phyloP scores from a whole-genome alignment of 2,888 invertebrate genomes.

The Diplolepis rosae region DNA sequence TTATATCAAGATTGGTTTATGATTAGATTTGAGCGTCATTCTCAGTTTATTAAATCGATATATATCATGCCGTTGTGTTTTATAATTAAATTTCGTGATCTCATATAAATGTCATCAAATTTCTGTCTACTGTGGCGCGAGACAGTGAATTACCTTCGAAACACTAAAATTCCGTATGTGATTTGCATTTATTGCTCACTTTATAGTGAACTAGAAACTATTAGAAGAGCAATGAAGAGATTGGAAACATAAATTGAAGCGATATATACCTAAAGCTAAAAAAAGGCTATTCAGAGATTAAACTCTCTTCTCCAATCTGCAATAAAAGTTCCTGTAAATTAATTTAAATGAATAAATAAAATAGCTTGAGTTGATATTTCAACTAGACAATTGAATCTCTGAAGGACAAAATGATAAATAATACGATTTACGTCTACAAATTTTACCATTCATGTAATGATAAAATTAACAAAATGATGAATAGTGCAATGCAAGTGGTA shows the following conservation, averaged over 20 bases:
- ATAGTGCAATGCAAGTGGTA: no score
- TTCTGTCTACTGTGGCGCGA: neutral
- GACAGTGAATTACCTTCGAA: neutral
- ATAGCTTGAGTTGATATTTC: no score
- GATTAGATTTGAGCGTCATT: neutral
- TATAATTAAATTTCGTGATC: conserved; percentile 1
- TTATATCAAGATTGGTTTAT: neutral
- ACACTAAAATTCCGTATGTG: neutral
- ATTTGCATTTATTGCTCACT: conserved; percentile 7
- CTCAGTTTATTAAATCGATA: neutral
- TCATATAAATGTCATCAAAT: conserved; percentile 4
- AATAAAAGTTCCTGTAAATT: neutral
- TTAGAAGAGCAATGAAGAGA: conserved; percentile 9
- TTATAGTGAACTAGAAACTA: neutral
- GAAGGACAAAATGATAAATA: no score
- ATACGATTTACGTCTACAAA: no score
- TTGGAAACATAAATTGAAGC: conserved; percentile 3
- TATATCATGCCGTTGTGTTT: neutral
- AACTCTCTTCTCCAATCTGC: neutral
- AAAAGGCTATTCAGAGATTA: neutral
- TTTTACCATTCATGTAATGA: no score
- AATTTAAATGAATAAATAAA: neutral
- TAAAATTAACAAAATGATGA: no score
- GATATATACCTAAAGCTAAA: neutral
- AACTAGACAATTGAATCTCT: no score